Conservation (phyloP, 2,797 vertebrate species). For the Acomys russatus region DNA sequence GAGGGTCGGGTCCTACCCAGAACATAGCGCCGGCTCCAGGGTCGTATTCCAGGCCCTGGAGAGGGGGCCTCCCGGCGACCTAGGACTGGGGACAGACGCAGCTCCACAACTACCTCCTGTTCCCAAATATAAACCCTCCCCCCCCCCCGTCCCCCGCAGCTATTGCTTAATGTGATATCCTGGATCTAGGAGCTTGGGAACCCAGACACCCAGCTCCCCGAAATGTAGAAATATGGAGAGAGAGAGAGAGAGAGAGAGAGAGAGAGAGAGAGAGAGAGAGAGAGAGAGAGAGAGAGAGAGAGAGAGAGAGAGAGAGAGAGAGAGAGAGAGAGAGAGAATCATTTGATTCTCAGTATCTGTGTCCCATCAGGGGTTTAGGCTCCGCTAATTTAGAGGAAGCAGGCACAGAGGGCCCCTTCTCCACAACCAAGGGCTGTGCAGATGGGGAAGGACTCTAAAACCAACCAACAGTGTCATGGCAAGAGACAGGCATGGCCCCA, state of each 20-base stretch:
- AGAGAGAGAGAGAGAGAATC: neutral
- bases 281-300: too few relatives aligned
- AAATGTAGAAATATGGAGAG: neutral
- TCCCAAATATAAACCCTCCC: neutral
- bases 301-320: too few relatives aligned
- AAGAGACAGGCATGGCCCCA: neutral
- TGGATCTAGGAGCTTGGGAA: neutral
- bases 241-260: too few relatives aligned
- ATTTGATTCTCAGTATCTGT: neutral
- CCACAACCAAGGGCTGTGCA: neutral
- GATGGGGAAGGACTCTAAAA: neutral
- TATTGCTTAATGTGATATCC: neutral
- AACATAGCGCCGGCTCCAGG: neutral
- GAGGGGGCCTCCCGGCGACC: neutral
- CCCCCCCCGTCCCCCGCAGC: neutral
- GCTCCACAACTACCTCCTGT: neutral
- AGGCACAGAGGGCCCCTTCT: neutral
- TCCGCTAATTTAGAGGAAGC: neutral
- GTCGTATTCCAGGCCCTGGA: neutral
- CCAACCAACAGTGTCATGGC: neutral
- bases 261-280: too few relatives aligned
- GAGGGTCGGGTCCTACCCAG: accelerated
- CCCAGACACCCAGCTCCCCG: accelerated
- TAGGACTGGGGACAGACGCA: neutral
- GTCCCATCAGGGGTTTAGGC: neutral